phyloP scores from a whole-genome alignment of 2,113 vertebrate species.

The Dermatemys mawii region DNA sequence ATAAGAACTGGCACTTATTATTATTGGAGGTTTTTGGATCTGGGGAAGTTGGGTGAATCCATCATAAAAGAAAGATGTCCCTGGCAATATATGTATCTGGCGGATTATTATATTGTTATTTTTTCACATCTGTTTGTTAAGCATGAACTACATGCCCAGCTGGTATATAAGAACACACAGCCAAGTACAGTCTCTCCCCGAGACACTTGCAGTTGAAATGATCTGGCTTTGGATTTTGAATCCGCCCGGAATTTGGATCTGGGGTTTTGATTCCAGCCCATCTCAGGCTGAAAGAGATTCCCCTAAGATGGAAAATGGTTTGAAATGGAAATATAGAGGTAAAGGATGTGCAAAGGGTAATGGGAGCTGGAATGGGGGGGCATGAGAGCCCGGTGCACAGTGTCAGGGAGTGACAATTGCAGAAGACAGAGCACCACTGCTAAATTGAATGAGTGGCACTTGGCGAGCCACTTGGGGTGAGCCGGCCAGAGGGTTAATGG shows the following conservation, averaged over 20 bases:
- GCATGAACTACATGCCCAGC: background rate
- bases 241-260: background rate
- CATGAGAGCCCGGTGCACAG: background rate
- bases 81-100: background rate
- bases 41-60: background rate
- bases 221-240: background rate
- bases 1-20: background rate
- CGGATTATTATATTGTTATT: accelerated
- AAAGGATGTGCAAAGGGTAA: background rate
- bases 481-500: background rate
- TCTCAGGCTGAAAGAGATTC: background rate
- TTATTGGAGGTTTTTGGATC: background rate
- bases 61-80: background rate
- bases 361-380: no score
- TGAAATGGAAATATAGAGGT: background rate
- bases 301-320: background rate
- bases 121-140: background rate
- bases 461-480: no score
- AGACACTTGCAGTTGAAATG: accelerated
- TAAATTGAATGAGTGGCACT: background rate
- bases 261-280: background rate
- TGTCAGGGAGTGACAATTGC: background rate
- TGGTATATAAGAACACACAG: accelerated
- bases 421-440: background rate
- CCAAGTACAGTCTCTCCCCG: accelerated